A percentile compares a stretch with the other conserved stretches of the same genome.
Evolutionary conservation across 2,888 invertebrate species (phyloP).

Genomic region (Lamellibrachia satsuma): DNA sequence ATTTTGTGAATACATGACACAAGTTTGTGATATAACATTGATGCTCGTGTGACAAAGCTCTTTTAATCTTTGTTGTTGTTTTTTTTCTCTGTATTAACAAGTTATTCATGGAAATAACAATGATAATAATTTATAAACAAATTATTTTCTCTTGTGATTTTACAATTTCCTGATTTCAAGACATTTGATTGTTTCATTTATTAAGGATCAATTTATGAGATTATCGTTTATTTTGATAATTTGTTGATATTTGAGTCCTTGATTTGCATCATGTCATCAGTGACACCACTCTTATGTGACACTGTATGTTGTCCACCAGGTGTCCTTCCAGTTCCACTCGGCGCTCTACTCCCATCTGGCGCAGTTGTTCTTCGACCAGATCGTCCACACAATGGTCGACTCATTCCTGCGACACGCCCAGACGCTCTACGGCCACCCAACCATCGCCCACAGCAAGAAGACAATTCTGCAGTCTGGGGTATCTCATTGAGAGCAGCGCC

Average conservation of each 20-base stretch:
- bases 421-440: slow-evolving; percentile 75
- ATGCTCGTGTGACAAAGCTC: no score
- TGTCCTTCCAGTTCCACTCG: slow-evolving; percentile 88
- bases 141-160: not conserved
- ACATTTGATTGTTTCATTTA: not conserved
- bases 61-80: no score
- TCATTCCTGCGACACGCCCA: slow-evolving; percentile 89
- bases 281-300: not conserved
- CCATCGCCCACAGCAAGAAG: not conserved
- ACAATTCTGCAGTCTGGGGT: not conserved
- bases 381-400: slow-evolving; percentile 94
- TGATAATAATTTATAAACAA: not conserved
- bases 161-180: not conserved
- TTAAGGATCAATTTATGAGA: not conserved
- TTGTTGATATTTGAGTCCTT: not conserved
- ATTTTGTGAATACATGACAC: no score
- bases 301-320: slow-evolving; percentile 46
- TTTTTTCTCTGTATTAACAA: no score
- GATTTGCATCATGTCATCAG: not conserved
- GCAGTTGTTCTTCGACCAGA: slow-evolving; percentile 92
- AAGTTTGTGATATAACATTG: no score
- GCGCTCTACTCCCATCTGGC: slow-evolving; percentile 87
- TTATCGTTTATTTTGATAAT: not conserved
- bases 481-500: not conserved
- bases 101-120: not conserved